Conservation (phyloP, 23 tunicate genomes). For the Ciona savignyi region DNA sequence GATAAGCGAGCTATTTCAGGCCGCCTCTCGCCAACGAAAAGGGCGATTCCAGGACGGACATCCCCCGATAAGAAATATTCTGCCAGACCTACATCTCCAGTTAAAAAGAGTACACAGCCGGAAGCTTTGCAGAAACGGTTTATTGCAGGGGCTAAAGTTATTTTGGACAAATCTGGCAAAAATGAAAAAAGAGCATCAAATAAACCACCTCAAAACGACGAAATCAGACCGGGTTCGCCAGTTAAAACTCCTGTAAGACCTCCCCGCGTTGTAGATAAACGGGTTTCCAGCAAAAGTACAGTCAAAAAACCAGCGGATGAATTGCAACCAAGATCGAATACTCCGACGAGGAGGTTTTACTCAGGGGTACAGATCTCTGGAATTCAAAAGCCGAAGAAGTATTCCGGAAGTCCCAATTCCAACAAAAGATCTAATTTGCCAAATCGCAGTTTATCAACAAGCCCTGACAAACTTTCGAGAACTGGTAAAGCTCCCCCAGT, state of each 20-base stretch:
- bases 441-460: neutral
- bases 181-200: neutral
- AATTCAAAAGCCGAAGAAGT: neutral
- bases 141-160: slow-evolving; percentile 4
- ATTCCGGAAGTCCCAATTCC: neutral
- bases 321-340: neutral
- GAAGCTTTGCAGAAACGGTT: neutral
- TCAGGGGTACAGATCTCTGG: neutral
- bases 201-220: neutral
- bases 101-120: neutral
- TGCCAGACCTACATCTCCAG: neutral
- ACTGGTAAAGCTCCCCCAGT: neutral
- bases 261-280: neutral
- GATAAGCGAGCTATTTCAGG: neutral
- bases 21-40: neutral
- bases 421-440: neutral
- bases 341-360: neutral
- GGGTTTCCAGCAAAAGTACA: neutral
- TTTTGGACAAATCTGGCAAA: neutral
- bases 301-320: neutral
- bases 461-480: neutral
- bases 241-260: neutral
- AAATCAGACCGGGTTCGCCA: neutral
- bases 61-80: neutral
- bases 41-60: neutral